A percentile compares a stretch with the other conserved stretches of the same genome.
These are phyloP conservation scores for Steatocranus sp. DNA, from an alignment of 2,797 vertebrate genomes.

Conservation along the genomic window DNA sequence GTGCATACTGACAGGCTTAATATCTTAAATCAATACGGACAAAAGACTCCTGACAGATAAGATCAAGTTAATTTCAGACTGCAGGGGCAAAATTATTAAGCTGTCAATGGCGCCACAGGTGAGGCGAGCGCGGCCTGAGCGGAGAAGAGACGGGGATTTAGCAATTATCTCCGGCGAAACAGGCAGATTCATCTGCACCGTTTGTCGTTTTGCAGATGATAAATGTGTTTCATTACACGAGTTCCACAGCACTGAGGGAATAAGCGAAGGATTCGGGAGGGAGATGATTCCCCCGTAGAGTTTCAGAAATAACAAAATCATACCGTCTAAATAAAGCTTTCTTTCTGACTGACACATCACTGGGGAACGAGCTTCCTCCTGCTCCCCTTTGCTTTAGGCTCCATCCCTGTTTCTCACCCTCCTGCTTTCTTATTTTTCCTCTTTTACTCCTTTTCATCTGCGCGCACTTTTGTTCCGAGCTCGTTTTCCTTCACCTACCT, in stretches of 20 bases:
- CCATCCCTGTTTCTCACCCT: not conserved
- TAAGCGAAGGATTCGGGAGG: constrained; percentile 37
- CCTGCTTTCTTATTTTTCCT: not conserved
- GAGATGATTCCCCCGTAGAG: constrained; percentile 57
- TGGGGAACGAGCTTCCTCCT: constrained; percentile 47
- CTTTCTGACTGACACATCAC: constrained; percentile 58
- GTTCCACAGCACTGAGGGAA: constrained; percentile 42
- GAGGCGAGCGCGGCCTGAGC: constrained; percentile 2
- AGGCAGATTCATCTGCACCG: constrained; percentile 61
- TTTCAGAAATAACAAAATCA: constrained; percentile 62
- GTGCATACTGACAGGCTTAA: constrained; percentile 67
- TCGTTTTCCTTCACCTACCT: constrained; percentile 39
- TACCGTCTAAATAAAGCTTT: constrained; percentile 70
- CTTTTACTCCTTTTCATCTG: constrained; percentile 9
- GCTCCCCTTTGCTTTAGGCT: constrained; percentile 38
- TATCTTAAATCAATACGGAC: constrained; percentile 75
- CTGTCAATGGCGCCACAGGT: constrained; percentile 57
- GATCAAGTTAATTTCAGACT: constrained; percentile 75
- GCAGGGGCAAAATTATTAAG: constrained; percentile 70
- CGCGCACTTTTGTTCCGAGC: constrained; percentile 20
- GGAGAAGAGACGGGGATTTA: constrained; percentile 38
- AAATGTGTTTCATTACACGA: constrained; percentile 77
- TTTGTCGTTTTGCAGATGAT: constrained; percentile 69
- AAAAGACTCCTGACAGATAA: constrained; percentile 73
- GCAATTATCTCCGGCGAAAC: constrained; percentile 67